Conservation (phyloP, 2,113 vertebrate genomes). For the Heterotilapia buettikoferi region DNA sequence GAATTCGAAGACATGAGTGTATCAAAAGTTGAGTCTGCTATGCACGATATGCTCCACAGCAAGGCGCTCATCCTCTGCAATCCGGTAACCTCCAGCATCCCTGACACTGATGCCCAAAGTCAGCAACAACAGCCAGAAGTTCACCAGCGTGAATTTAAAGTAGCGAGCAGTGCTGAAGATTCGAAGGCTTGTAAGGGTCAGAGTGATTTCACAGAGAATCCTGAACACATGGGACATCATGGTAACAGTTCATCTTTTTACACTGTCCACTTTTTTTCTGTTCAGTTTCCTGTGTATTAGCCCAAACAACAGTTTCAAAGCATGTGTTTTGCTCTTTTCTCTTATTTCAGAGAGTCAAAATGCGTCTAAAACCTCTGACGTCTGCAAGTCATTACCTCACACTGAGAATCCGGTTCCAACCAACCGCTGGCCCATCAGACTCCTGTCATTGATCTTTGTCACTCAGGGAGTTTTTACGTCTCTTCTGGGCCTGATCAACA, state of each 20-base stretch:
- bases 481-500: slow-evolving; percentile 55
- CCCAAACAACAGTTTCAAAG: neutral
- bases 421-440: neutral
- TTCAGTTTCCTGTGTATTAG: neutral
- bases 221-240: neutral
- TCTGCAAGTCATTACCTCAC: neutral
- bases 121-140: neutral
- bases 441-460: neutral
- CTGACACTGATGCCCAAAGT: neutral
- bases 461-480: slow-evolving; percentile 47
- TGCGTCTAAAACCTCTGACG: neutral
- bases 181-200: neutral
- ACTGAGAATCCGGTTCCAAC: neutral
- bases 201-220: neutral
- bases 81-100: slow-evolving; percentile 29
- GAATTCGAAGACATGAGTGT: neutral
- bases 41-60: neutral
- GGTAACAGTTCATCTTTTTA: slow-evolving; percentile 24
- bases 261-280: neutral
- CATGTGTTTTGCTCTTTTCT: neutral
- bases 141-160: neutral
- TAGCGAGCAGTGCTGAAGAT: neutral
- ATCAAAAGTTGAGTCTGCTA: neutral
- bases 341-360: slow-evolving; percentile 1
- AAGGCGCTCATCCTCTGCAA: slow-evolving; percentile 60